Percentiles rank a stretch among this genome's conserved stretches.
phyloP scores from a whole-genome alignment of 2,113 vertebrate species.

The Procavia capensis region DNA sequence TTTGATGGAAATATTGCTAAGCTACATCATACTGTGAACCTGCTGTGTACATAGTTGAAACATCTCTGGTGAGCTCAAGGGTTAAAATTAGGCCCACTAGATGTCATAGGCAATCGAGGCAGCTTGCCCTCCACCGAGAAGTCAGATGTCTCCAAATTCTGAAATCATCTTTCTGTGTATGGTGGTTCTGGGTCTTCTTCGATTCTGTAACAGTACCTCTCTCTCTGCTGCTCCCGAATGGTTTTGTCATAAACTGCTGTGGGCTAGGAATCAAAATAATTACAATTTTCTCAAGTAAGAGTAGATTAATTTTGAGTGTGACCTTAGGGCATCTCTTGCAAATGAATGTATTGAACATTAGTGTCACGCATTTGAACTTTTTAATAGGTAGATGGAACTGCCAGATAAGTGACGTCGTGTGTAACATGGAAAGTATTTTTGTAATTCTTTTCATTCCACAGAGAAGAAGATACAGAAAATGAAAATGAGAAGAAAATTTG shows the following conservation, averaged over 20 bases:
- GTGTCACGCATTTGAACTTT: not conserved
- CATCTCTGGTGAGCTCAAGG: not conserved
- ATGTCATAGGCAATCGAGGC: not conserved
- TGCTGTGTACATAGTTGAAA: not conserved
- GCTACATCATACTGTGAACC: not conserved
- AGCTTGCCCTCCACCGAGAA: not conserved
- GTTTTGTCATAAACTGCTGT: constrained; percentile 20
- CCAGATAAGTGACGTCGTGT: not conserved
- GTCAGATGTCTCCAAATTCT: not conserved
- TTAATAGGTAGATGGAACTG: not conserved
- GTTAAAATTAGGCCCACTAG: not conserved
- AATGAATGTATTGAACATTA: not conserved
- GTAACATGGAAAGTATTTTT: constrained; percentile 40
- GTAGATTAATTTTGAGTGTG: not conserved
- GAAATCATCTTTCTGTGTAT: not conserved
- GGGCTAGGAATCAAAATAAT: constrained; percentile 29
- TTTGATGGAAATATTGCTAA: not conserved
- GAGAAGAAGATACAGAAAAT: constrained; percentile 96
- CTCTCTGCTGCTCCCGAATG: not conserved
- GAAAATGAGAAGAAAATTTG: constrained; percentile 95
- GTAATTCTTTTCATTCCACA: constrained; percentile 77
- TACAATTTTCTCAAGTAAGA: constrained; percentile 4
- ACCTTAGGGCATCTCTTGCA: not conserved
- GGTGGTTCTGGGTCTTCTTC: not conserved
- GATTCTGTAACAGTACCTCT: not conserved